phyloP scores from a whole-genome alignment of 1,140 invertebrate genomes.

The Drosophila arawakana region DNA sequence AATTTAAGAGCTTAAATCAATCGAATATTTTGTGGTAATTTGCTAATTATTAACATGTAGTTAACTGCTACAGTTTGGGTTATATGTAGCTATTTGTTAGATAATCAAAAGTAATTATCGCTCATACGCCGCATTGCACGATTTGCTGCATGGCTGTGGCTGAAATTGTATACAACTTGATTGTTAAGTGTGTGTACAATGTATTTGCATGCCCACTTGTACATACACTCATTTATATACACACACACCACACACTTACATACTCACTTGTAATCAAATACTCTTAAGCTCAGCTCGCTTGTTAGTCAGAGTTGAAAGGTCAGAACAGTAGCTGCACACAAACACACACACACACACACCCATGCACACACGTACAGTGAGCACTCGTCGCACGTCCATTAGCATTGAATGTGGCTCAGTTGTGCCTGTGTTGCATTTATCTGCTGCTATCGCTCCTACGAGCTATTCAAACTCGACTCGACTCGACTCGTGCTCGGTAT shows the following conservation, averaged over 20 bases:
- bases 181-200: background rate
- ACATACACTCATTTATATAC: too few species aligned
- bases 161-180: constrained; percentile 1
- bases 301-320: constrained; percentile 1
- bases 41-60: background rate
- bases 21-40: background rate
- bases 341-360: background rate
- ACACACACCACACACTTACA: background rate
- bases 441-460: constrained; percentile 7
- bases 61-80: background rate
- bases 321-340: background rate
- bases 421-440: constrained; percentile 4
- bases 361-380: background rate
- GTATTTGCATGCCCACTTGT: background rate
- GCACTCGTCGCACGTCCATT: constrained; percentile 19
- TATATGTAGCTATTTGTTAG: background rate
- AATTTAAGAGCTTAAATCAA: too few species aligned
- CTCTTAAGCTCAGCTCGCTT: background rate
- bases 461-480: background rate
- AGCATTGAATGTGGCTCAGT: background rate
- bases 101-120: constrained; percentile 12
- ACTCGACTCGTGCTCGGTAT: background rate
- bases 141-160: background rate
- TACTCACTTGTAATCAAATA: too few species aligned
- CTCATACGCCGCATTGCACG: constrained; percentile 5